A percentile compares a stretch with the other conserved stretches of the same genome.
phyloP scores from a whole-genome alignment of 2,888 invertebrate species.

The Druceiella hillmani region DNA sequence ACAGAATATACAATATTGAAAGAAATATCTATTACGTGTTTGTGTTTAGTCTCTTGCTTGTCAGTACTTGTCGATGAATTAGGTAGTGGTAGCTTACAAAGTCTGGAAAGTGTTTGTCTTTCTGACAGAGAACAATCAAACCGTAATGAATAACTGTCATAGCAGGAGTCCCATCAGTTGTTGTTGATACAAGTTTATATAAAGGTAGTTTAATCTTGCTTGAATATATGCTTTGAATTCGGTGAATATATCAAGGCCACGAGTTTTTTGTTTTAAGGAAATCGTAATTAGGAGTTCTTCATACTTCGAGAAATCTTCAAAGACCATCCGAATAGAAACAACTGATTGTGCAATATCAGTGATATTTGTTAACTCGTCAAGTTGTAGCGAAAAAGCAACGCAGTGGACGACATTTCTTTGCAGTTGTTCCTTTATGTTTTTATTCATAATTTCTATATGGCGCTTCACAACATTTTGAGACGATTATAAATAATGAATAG shows the following conservation, averaged over 20 bases:
- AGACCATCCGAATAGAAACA: constrained; percentile 23
- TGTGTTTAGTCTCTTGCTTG: no score
- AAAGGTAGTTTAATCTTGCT: constrained; percentile 18
- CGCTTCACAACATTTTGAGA: constrained; percentile 23
- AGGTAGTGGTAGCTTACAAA: no score
- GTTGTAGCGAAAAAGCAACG: constrained; percentile 19
- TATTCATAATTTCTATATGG: constrained; percentile 20
- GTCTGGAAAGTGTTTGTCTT: no score
- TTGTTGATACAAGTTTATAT: constrained; percentile 24
- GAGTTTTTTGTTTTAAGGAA: constrained; percentile 22
- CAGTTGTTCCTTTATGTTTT: constrained; percentile 18
- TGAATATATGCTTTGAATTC: constrained; percentile 12
- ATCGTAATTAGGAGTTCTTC: constrained; percentile 22
- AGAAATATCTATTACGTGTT: no score
- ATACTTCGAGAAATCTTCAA: constrained; percentile 22
- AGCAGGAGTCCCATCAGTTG: constrained; percentile 21
- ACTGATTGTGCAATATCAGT: constrained; percentile 22
- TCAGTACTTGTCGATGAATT: no score
- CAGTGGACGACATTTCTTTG: constrained; percentile 19
- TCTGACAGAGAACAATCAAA: no score
- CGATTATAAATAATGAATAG: constrained; percentile 20
- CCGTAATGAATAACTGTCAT: constrained; percentile 20
- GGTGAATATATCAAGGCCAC: constrained; percentile 17
- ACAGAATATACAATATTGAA: no score
- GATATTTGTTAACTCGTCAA: constrained; percentile 23